Base-by-base conservation (phyloP, 1,140 invertebrate genomes). In the Macrotrachela quadricornifera region DNA sequence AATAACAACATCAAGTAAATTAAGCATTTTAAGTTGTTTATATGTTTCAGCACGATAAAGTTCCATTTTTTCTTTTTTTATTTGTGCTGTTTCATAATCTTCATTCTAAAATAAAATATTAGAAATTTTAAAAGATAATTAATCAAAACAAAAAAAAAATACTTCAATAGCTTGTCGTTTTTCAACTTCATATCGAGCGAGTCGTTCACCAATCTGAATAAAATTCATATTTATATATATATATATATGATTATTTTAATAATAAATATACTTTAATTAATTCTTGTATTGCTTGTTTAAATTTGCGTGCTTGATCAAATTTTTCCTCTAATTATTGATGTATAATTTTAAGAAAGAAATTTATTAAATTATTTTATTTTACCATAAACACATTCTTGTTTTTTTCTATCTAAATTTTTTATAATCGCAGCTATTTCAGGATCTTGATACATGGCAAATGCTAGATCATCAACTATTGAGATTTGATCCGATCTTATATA, bases 401-500 rank as follows among this genome's bases (percentile, higher is more conserved):
- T 91, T 62, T 83, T 85, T 13, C 76, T 71, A 64, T 91, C 85
- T 71, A 94, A 76, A 61, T 78, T 78, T 14, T 82, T 73, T n/a
- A 94, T 83, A 44, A 86, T 77, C 59, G 80, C 78, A 0, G 83
- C 83, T 6, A 90, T 80, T 59, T 88, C 85, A n/a, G 79, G 78
- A 67, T 91, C 86, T 10, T 91, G 85, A 62, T 92, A 94, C 86
- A 94, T 94, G 47, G 86, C 83, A 70, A 91, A 91, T 0, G 85
- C 81, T n/a, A 94, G 71, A 68, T 94, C 86, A 64, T 94, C 86
- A 60, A 85, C 83, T 0, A 83, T 80, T 1, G 85, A 88, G 51
- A 79, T 79, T 52, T 79, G 78, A 57, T 77, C 75, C 14, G 76
- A 73, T 58, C 63, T 43, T 4, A 30, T 2, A 30, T 30, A 30